Percentiles rank a stretch among this genome's conserved stretches.
phyloP scores from a whole-genome alignment of 1,140 invertebrate genomes.

The Scaptodrosophila lebanonensis region DNA sequence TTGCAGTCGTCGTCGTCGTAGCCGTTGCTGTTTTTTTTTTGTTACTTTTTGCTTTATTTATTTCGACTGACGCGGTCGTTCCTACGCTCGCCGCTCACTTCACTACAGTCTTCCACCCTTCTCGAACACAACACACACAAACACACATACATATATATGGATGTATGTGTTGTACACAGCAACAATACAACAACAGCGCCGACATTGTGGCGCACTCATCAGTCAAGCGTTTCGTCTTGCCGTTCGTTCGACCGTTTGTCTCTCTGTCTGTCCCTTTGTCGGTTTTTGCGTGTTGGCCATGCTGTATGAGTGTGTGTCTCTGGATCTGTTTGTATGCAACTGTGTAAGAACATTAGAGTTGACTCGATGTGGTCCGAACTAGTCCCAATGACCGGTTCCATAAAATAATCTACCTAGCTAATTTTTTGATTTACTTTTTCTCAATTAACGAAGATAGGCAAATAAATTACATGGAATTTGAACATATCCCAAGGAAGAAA shows the following conservation, averaged over 20 bases:
- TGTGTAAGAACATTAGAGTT: not conserved
- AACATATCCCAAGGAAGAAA: too few relatives aligned
- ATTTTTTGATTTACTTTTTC: too few relatives aligned
- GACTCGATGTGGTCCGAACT: too few relatives aligned
- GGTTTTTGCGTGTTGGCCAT: not conserved
- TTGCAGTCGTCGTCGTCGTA: not conserved
- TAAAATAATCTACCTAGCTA: too few relatives aligned
- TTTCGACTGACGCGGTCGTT: constrained; percentile 54
- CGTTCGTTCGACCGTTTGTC: constrained; percentile 12
- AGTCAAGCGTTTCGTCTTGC: constrained; percentile 28
- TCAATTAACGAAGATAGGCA: too few relatives aligned
- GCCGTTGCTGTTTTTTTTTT: constrained; percentile 23
- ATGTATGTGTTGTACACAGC: too few relatives aligned
- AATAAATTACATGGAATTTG: too few relatives aligned
- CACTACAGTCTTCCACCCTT: constrained; percentile 20
- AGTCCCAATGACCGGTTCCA: too few relatives aligned
- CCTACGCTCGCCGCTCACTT: constrained; percentile 8
- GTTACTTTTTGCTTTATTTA: constrained; percentile 58
- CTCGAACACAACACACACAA: too few relatives aligned
- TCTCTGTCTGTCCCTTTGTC: constrained; percentile 19
- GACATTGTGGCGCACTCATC: constrained; percentile 35
- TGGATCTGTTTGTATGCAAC: constrained; percentile 29
- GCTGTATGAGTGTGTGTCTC: not conserved
- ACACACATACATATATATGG: too few relatives aligned
- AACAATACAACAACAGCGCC: too few relatives aligned